These are phyloP conservation scores for Sabatieria punctata DNA, from an alignment of 2,888 invertebrate genomes.

Conservation along the genomic window DNA sequence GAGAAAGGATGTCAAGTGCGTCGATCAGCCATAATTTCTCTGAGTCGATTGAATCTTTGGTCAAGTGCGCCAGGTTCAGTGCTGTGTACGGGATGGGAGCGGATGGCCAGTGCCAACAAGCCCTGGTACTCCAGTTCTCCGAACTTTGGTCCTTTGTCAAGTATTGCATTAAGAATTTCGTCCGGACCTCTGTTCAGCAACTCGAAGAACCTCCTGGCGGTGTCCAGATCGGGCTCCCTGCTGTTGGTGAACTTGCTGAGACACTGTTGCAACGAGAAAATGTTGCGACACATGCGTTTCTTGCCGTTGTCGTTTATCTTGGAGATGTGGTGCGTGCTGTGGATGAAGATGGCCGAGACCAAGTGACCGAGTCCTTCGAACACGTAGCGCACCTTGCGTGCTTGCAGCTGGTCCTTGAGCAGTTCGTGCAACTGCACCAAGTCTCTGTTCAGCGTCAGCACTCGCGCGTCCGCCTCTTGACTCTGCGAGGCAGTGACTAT, in stretches of 20 bases:
- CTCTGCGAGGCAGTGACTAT: constrained; percentile 1
- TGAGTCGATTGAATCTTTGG: constrained; percentile 54
- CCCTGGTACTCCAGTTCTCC: constrained; percentile 64
- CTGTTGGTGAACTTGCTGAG: constrained; percentile 62
- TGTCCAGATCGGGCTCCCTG: constrained; percentile 59
- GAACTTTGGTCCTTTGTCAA: constrained; percentile 71
- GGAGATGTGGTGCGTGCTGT: constrained; percentile 57
- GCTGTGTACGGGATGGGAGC: constrained; percentile 40
- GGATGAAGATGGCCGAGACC: constrained; percentile 59
- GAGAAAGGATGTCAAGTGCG: not conserved
- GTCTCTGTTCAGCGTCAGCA: constrained; percentile 52
- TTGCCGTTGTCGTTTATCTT: constrained; percentile 62
- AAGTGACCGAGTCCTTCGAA: constrained; percentile 51
- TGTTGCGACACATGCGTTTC: constrained; percentile 56
- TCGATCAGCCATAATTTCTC: constrained; percentile 58
- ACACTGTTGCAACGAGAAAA: constrained; percentile 65
- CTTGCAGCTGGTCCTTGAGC: not conserved
- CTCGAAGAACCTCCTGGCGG: constrained; percentile 72
- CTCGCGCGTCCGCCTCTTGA: constrained; percentile 23
- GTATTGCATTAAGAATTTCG: constrained; percentile 61
- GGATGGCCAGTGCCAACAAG: constrained; percentile 57
- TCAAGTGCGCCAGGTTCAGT: constrained; percentile 32
- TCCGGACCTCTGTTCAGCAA: constrained; percentile 63
- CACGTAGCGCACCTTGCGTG: constrained; percentile 46
- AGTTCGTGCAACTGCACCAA: constrained; percentile 37